Conservation (phyloP, 2,113 vertebrate genomes). For the Paracanthobrama guichenoti region DNA sequence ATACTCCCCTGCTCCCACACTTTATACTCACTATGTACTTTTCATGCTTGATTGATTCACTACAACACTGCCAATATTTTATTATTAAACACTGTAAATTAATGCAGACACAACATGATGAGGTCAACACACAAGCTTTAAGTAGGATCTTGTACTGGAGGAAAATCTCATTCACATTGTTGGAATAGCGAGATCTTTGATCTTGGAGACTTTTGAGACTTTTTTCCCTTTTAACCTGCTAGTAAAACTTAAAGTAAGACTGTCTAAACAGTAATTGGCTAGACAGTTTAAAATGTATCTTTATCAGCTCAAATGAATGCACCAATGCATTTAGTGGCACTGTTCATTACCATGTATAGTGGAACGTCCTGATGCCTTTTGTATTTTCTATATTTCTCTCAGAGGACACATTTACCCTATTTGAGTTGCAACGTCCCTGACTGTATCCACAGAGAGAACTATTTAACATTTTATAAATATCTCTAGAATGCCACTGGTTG, state of each 20-base stretch:
- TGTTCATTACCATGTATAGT: neutral
- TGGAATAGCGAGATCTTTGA: neutral
- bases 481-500: slow-evolving; percentile 26
- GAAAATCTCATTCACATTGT: neutral
- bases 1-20: slow-evolving; percentile 40
- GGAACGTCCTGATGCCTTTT: neutral
- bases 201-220: neutral
- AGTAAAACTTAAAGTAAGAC: neutral
- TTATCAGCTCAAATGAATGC: neutral
- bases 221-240: neutral
- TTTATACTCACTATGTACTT: neutral
- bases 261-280: neutral
- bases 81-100: slow-evolving; percentile 31
- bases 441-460: slow-evolving; percentile 11
- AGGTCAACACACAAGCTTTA: neutral
- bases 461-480: slow-evolving; percentile 40
- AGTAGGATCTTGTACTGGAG: neutral
- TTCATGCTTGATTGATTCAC: slow-evolving; percentile 35
- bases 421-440: neutral
- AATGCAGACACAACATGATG: neutral
- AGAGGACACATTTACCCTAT: slow-evolving; percentile 20
- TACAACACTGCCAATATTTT: slow-evolving; percentile 37
- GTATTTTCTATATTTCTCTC: neutral
- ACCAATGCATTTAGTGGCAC: neutral
- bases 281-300: neutral